Evolutionary conservation across 2,888 invertebrate species (phyloP), one percentile per base, ranked within the genome.

Genomic region (Ochropleura plecta): DNA sequence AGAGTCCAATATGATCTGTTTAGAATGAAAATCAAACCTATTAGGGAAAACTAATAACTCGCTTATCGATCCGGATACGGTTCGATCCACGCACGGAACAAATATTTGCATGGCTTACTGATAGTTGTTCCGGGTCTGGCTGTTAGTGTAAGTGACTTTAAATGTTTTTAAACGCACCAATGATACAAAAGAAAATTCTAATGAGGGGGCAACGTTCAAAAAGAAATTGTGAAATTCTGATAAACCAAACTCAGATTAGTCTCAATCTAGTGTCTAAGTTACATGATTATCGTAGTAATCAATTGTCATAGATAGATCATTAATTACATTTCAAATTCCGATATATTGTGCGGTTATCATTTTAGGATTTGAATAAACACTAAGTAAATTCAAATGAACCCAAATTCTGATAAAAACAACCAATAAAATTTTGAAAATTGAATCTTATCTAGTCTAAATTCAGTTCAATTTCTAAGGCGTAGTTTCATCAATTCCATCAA

Each of bases 401-500:
- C 16, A 40, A 63, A 63, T 51, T 73, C 18, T 18, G 20, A 14
- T 64, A 67, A 64, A 20, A 59, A 55, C 63, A 44, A 63, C 69
- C 42, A 49, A 30, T 42, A 57, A 30, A 44, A n/a, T 44, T 42
- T 42, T 42, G 18, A 42, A 60, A 18, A 18, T 18, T 60, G 40
- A 60, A 40, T 40, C 59, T 40, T 18, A 40, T 59, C 18, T 59
- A 40, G 10, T 20, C n/a, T 46, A 18, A 10, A 44, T 46, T 42
- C 10, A 5, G 60, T 70, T 83, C 16, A 44, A 73, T 67, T 66
- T 63, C 14, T 65, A 12, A 53, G 20, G 48, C 57, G 42, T n/a
- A n/a, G 9, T 49, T 49, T 7, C 5, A 16, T 55, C 44, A 53
- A 60, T 60, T 44, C 46, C 51, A 85, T 66, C 44, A 82, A 73